Conservation (phyloP, 2,888 invertebrate species). For the Unio delphinus region DNA sequence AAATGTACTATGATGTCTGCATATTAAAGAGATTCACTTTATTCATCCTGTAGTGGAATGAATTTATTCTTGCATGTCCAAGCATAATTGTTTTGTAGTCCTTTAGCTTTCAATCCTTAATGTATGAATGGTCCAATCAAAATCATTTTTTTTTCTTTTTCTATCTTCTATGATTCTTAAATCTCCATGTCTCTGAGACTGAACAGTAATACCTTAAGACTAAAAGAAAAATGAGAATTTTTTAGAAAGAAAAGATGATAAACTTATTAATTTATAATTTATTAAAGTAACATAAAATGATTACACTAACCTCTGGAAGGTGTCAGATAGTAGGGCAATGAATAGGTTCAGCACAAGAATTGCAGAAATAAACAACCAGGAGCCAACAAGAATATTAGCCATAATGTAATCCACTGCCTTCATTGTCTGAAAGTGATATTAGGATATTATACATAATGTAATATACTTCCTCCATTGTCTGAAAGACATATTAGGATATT, state of each 20-base stretch:
- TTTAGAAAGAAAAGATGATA: neutral
- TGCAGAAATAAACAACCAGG: conserved; percentile 68
- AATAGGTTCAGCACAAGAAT: conserved; percentile 68
- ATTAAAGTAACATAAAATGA: neutral
- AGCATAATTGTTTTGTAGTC: too few relatives aligned
- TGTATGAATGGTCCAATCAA: too few relatives aligned
- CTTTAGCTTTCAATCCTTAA: too few relatives aligned
- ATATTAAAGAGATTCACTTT: too few relatives aligned
- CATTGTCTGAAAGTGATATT: conserved; percentile 50
- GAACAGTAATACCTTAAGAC: too few relatives aligned
- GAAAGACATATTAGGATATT: conserved; percentile 46
- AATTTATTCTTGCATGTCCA: too few relatives aligned
- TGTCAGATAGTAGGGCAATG: conserved; percentile 70
- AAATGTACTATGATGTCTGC: too few relatives aligned
- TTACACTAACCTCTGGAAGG: conserved; percentile 65
- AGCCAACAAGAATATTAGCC: conserved; percentile 63
- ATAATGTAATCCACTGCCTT: conserved; percentile 59
- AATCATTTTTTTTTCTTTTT: too few relatives aligned
- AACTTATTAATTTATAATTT: neutral
- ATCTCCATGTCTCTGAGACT: too few relatives aligned
- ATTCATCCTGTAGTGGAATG: too few relatives aligned
- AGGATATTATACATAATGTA: conserved; percentile 64
- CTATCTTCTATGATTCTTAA: too few relatives aligned
- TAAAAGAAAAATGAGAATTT: too few relatives aligned
- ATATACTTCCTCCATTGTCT: conserved; percentile 61